A percentile compares a stretch with the other conserved stretches of the same genome.
phyloP scores from a whole-genome alignment of 2,113 vertebrate genomes.

The Calidris pugnax region DNA sequence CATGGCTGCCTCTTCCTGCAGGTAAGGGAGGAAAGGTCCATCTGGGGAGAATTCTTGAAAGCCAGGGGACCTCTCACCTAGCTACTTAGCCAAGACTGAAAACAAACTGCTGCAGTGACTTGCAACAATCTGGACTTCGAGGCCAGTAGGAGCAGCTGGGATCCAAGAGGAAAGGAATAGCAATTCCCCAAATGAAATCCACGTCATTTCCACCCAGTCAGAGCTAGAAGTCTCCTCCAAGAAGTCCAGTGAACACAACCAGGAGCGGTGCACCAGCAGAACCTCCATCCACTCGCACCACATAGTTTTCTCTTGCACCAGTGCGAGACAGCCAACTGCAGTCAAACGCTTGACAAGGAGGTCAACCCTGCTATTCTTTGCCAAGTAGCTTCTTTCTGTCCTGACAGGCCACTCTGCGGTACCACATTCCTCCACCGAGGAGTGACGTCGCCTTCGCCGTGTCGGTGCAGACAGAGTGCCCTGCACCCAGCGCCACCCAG shows the following conservation, averaged over 20 bases:
- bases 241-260: neutral
- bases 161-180: neutral
- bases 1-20: slow-evolving; percentile 46
- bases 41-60: neutral
- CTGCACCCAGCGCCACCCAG: neutral
- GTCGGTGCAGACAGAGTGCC: slow-evolving; percentile 2
- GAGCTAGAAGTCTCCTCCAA: neutral
- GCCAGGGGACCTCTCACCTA: neutral
- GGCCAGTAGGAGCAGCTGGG: neutral
- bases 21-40: neutral
- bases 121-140: neutral
- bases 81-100: neutral
- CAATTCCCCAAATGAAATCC: neutral
- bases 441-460: neutral
- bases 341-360: neutral
- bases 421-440: neutral
- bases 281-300: neutral
- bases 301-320: neutral
- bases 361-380: neutral
- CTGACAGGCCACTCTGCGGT: slow-evolving; percentile 30
- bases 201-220: neutral
- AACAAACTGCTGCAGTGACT: neutral
- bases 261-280: neutral
- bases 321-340: neutral
- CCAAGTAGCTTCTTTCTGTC: neutral